Percentiles rank a stretch among this genome's conserved stretches.
These are phyloP conservation scores for Semnornis frantzii DNA, from an alignment of 2,113 vertebrate genomes.

Conservation along the genomic window DNA sequence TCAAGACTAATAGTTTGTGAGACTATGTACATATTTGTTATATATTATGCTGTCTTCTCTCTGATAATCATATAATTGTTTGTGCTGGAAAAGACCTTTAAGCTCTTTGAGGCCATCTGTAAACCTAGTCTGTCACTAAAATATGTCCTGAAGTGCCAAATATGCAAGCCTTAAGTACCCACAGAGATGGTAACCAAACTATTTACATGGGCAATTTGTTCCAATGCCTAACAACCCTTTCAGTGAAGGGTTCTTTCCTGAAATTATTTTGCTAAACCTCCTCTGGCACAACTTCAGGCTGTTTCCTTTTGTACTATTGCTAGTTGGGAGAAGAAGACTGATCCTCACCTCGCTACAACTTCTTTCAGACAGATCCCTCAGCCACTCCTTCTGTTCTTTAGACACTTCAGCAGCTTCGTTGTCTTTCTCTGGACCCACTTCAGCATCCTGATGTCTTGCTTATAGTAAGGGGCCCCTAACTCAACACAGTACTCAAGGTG, in stretches of 20 bases:
- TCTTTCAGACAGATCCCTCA: not conserved
- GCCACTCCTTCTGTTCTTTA: not conserved
- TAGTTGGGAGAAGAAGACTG: not conserved
- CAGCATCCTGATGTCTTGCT: no score
- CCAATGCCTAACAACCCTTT: not conserved
- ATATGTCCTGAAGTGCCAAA: not conserved
- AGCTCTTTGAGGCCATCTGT: not conserved
- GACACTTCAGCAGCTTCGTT: not conserved
- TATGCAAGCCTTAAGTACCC: not conserved
- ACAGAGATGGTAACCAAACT: no score
- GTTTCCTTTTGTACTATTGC: not conserved
- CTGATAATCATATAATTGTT: not conserved
- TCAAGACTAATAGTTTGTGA: not conserved
- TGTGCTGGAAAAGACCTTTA: not conserved
- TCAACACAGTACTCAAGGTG: no score
- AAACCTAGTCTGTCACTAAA: not conserved
- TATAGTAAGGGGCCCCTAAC: no score
- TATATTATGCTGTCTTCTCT: not conserved
- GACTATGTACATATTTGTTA: not conserved
- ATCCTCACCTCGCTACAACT: not conserved
- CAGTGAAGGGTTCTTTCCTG: not conserved
- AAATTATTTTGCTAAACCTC: not conserved
- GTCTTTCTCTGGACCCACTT: no score
- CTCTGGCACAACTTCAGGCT: not conserved
- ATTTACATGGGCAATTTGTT: not conserved